Evolutionary conservation across 1,140 invertebrate genomes (phyloP), one percentile per base, ranked within the genome.

Genomic region (Saccostrea echinata): DNA sequence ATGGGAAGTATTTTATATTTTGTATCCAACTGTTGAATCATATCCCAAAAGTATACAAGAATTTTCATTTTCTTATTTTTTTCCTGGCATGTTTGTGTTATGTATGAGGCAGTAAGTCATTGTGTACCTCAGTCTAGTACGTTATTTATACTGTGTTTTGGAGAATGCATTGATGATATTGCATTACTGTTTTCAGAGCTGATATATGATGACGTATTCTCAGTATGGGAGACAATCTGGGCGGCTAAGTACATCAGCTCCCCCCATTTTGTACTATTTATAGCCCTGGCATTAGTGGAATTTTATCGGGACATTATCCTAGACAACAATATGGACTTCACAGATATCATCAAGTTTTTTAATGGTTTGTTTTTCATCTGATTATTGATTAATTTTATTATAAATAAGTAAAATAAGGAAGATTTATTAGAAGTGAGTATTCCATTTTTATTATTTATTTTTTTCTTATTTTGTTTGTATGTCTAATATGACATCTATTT

Each of bases 301-400:
- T 97, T 97, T 88, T 99, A 99, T 94, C 95, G 98, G 84, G 98
- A 99, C 93, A 98, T 99, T 88, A 98, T 99, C 64, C 95, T 99
- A 55, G 97, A 97, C 87, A 99, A 99, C 95, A 97, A 97, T 91
- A 99, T 99, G 98, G 98, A 99, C 94, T 99, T 99, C 94, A 99
- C 98, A 0, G 98, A 99, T 95, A 98, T 99, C 91, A 99, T 99
- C 92, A 99, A 98, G 94, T 99, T 99, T 95, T 99, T 99, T 93
- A 99, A 99, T 95, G 98, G 98, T 98, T 95, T 61, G 43, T 57
- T 16, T 43, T 43, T 43, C 43, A 8, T 43, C 43, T 43, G 43
- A 6, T 43, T 43, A 6, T 43, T 43, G 43, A 43, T 43, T 43
- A 2, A 43, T 8, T 43, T 43, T 3, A 43, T 43, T 43, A 6